These are phyloP conservation scores for Brenthis daphne DNA, from an alignment of 2,888 invertebrate genomes.

Conservation along the genomic window DNA sequence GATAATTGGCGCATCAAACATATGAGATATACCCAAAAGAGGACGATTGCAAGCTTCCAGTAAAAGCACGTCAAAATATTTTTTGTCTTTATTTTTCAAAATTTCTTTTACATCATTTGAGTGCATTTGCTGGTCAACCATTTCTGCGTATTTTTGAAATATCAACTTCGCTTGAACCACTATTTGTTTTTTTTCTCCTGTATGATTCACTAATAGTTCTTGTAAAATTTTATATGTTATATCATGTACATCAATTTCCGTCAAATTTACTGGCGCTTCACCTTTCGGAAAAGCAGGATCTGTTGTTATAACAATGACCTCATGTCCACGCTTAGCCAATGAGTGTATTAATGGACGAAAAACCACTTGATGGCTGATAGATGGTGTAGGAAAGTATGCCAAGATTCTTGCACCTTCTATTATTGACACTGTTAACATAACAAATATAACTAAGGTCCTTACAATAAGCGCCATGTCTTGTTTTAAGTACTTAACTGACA, in stretches of 20 bases:
- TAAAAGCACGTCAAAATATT: constrained; percentile 38
- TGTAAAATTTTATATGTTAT: constrained; percentile 44
- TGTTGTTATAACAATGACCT: constrained; percentile 57
- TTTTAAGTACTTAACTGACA: no score
- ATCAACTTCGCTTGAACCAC: constrained; percentile 18
- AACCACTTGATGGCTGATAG: constrained; percentile 57
- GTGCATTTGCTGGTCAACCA: constrained; percentile 34
- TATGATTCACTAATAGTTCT: constrained; percentile 18
- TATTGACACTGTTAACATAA: constrained; percentile 5
- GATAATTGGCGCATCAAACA: constrained; percentile 42
- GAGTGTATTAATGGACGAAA: constrained; percentile 53
- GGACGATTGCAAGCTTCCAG: constrained; percentile 42
- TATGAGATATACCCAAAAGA: constrained; percentile 34
- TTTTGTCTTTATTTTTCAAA: constrained; percentile 34
- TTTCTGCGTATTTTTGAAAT: constrained; percentile 28
- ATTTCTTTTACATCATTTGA: constrained; percentile 32
- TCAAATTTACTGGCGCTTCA: constrained; percentile 47
- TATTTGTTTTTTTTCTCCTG: constrained; percentile 20
- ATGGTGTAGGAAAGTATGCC: constrained; percentile 48
- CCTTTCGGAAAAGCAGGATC: constrained; percentile 48
- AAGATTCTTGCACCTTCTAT: constrained; percentile 46
- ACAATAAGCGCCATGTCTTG: no score
- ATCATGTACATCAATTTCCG: constrained; percentile 56
- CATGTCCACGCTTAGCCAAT: constrained; percentile 58
- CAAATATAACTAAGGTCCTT: no score